Evolutionary conservation across 2,797 vertebrate genomes (phyloP).

Genomic region (Cygnus olor): DNA sequence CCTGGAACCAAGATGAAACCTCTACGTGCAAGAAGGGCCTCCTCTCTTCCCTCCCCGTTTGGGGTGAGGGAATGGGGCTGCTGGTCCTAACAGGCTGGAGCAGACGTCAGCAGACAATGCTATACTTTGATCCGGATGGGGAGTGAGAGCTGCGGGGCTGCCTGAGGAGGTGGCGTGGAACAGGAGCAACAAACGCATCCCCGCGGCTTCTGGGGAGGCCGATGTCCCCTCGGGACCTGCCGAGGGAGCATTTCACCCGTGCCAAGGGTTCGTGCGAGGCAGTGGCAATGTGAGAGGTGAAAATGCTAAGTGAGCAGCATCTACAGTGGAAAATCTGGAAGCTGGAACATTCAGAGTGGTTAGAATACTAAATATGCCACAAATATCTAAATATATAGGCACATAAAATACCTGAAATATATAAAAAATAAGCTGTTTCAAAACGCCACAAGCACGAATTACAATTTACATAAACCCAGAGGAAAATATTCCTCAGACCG

Average conservation of each 20-base stretch:
- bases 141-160: neutral
- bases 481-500: neutral
- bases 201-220: neutral
- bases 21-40: neutral
- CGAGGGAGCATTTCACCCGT: neutral
- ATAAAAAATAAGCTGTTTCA: neutral
- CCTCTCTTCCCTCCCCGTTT: neutral
- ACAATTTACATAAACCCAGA: neutral
- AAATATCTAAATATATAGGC: neutral
- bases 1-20: neutral
- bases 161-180: neutral
- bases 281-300: neutral
- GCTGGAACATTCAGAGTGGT: neutral
- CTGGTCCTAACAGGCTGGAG: neutral
- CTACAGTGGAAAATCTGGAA: neutral
- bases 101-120: neutral
- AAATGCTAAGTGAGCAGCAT: neutral
- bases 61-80: neutral
- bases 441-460: neutral
- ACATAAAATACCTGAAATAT: neutral
- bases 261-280: neutral
- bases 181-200: neutral
- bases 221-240: neutral
- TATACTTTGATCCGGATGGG: neutral
- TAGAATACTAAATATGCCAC: neutral